phyloP scores from a whole-genome alignment of 2,888 invertebrate genomes.

The Penaeus monodon region DNA sequence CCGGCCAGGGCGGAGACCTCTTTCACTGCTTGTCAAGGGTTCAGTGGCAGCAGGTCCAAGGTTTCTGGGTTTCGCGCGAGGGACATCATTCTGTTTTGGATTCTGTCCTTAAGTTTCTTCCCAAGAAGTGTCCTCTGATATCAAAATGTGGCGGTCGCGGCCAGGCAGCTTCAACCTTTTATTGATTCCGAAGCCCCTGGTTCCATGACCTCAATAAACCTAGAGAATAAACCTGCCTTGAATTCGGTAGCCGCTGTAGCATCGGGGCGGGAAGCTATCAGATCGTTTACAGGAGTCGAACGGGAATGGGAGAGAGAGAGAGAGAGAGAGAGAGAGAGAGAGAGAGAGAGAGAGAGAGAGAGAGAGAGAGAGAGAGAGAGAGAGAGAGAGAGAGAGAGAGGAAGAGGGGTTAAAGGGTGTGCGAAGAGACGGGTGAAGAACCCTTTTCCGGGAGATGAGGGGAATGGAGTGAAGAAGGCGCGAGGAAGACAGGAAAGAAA shows the following conservation, averaged over 20 bases:
- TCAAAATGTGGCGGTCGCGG: constrained; percentile 29
- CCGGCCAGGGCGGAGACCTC: too few species aligned
- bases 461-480: too few species aligned
- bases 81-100: neutral
- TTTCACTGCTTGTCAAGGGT: too few species aligned
- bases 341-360: neutral
- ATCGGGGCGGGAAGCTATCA: neutral
- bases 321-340: neutral
- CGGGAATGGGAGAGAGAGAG: neutral
- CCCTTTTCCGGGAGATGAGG: too few species aligned
- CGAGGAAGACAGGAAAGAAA: too few species aligned
- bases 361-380: neutral
- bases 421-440: too few species aligned
- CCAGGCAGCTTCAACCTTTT: constrained; percentile 49
- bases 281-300: neutral
- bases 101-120: neutral
- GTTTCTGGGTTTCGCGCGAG: neutral
- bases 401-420: too few species aligned
- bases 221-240: constrained; percentile 12
- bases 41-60: too few species aligned
- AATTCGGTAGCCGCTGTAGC: too few species aligned
- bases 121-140: constrained; percentile 3
- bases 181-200: constrained; percentile 45
- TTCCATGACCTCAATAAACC: constrained; percentile 47
- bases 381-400: neutral